Base-by-base conservation (phyloP, 2,797 vertebrate species). In the Tokudaia muenninki region DNA sequence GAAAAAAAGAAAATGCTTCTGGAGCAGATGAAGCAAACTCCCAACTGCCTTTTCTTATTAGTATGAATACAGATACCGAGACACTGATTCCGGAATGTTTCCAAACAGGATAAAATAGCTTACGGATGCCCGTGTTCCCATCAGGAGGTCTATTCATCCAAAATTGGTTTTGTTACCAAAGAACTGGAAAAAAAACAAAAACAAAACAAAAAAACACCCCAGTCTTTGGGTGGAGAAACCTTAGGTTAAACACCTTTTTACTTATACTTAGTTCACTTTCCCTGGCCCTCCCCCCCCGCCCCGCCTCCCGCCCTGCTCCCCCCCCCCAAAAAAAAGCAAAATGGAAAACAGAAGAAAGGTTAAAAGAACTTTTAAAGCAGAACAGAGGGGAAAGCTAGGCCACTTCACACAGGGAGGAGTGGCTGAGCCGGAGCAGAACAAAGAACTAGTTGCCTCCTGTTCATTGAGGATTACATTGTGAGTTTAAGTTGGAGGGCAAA, bases 1-100 rank as follows among this genome's bases (percentile, higher is more conserved):
- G 41, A 92, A 94, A 65, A 65, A 61, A 52, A 87, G 63, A 26
- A 93, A 87, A 93, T 87, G 84, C 47, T 96, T 55, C 41, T 67
- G 41, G 21, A 59, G 3, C 37, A 79, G n/a, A 87, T 22, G 72
- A 88, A 26, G 87, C n/a, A 80, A 90, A 87, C 65, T 26, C 41
- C 19, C 61, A 52, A 17, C 24, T 52, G 55, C 22, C 12, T 86
- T 82, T 82, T 24, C 47, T 78, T 81, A 87, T 94, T 83, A 9
- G 29, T 84, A 63, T 65, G 11, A 97, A 93, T 78, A 88, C 16
- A 86, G n/a, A 86, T 75, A 87, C 83, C 61, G 5, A 57, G 57
- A 94, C 16, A 37, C 17, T 65, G 19, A 26, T 91, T 91, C 55
- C 75, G n/a, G 41, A 87, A 67, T 65, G 59, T 72, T 87, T 61